Base-by-base conservation (phyloP, 2,113 vertebrate species). In the Neogobius melanostomus region DNA sequence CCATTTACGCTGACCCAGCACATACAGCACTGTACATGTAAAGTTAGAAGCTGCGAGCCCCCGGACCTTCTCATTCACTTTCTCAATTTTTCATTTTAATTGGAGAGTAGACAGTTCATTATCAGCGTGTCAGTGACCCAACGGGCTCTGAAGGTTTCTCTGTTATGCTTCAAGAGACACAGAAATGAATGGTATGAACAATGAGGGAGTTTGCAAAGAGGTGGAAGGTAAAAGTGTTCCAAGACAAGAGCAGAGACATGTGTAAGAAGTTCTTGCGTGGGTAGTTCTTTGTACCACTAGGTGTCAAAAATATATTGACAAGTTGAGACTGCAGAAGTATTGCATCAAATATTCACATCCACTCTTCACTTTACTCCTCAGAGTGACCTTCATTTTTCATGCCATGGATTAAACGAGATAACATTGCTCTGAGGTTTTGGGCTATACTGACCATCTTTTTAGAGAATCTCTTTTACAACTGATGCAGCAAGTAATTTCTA, bases 81-180 rank as follows among this genome's bases (percentile, higher is more conserved):
- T 83, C 70, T 75, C 84, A 88, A 84, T 87, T 87, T 87, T 87
- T 89, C 82, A 91, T 90, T 88, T 89, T 89, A 92, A 92, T 92
- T 93, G 87, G 85, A 82, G 82, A 82, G 72, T 77, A 75, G 90
- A 91, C 89, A 91, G 90, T 87, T 92, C 85, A 92, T 92, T 92
- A 91, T 91, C 78, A 79, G 82, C 69, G 65, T 70, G 82, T 89
- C 86, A 89, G 86, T 85, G 84, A 92, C 85, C 85, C 81, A 72
- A n/a, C 76, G 87, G 83, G 87, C 75, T 85, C 88, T 87, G 79
- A 90, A 89, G 83, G 89, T 89, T 83, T 83, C 71, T 64, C 68
- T 64, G 86, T 74, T 88, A 80, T 77, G 76, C 82, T 87, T 78
- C 76, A 76, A 68, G 80, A 88, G 76, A 84, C 80, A 70, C 66